Evolutionary conservation across 2,888 invertebrate species (phyloP).

Genomic region (Mimumesa dahlbomi): DNA sequence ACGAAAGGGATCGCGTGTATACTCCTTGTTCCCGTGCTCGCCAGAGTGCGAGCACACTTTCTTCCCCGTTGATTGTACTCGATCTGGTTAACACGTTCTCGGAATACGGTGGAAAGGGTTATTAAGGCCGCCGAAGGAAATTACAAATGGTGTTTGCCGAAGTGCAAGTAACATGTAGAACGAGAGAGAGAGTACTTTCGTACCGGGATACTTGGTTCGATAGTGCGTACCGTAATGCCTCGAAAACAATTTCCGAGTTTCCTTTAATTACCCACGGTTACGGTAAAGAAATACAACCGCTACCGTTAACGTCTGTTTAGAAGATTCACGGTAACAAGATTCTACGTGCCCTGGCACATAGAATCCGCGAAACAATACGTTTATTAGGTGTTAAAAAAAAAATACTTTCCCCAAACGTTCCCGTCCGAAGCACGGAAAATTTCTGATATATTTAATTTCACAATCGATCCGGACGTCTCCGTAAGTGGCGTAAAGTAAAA

Average conservation of each 20-base stretch:
- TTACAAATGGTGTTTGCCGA: constrained; percentile 47
- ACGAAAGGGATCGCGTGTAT: constrained; percentile 59
- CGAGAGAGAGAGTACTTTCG: constrained; percentile 39
- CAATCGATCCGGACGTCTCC: not conserved
- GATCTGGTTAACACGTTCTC: constrained; percentile 66
- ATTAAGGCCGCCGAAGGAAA: constrained; percentile 55
- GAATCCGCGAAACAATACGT: too few relatives aligned
- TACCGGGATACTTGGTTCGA: constrained; percentile 28
- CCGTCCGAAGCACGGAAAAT: not conserved
- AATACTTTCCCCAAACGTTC: not conserved
- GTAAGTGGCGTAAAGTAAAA: not conserved
- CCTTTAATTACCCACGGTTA: too few relatives aligned
- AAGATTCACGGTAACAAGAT: too few relatives aligned
- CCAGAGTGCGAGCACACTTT: constrained; percentile 48
- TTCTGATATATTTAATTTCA: not conserved
- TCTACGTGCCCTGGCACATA: too few relatives aligned
- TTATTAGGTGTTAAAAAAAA: too few relatives aligned
- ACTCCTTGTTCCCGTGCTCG: constrained; percentile 48
- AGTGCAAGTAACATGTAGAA: constrained; percentile 53
- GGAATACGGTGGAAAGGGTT: constrained; percentile 58
- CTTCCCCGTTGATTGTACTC: constrained; percentile 59
- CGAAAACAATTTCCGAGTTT: too few relatives aligned
- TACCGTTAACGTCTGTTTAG: too few relatives aligned
- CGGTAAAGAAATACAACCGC: too few relatives aligned
- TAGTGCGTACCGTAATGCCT: constrained; percentile 4